Evolutionary conservation across 92 coral and sea anemone species (phyloP).

Genomic region (Porites rus): DNA sequence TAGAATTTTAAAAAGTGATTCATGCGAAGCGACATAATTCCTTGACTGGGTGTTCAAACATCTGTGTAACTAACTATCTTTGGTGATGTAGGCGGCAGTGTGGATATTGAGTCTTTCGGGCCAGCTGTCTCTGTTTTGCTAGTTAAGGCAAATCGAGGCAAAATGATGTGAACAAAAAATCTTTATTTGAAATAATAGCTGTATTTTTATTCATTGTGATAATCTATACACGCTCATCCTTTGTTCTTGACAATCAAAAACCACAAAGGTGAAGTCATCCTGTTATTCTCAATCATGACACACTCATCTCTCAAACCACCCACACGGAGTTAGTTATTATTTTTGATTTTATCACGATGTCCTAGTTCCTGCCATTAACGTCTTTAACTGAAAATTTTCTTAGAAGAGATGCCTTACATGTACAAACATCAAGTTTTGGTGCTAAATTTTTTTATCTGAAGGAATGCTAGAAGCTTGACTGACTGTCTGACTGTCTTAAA

Average conservation of each 20-base stretch:
- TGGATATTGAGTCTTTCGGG: not conserved
- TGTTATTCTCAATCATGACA: not conserved
- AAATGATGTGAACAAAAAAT: not conserved
- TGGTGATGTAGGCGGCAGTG: not conserved
- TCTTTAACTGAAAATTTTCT: too few relatives aligned
- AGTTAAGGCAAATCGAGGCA: not conserved
- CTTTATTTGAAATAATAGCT: too few relatives aligned
- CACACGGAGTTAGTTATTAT: not conserved
- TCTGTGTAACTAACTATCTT: not conserved
- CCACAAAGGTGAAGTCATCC: not conserved
- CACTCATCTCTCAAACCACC: not conserved
- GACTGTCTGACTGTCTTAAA: not conserved
- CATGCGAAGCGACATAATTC: constrained; percentile 4
- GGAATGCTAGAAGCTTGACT: too few relatives aligned
- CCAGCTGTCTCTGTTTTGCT: not conserved
- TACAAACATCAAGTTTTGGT: too few relatives aligned
- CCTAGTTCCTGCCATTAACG: too few relatives aligned
- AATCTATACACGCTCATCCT: not conserved
- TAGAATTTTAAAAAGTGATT: not conserved
- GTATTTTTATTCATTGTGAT: not conserved
- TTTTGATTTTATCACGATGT: not conserved
- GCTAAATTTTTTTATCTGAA: too few relatives aligned
- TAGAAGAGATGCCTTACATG: too few relatives aligned
- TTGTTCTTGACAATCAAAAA: not conserved
- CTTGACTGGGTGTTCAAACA: not conserved